These are phyloP conservation scores for Diorhabda elongata DNA, from an alignment of 1,140 invertebrate genomes.

Conservation along the genomic window DNA sequence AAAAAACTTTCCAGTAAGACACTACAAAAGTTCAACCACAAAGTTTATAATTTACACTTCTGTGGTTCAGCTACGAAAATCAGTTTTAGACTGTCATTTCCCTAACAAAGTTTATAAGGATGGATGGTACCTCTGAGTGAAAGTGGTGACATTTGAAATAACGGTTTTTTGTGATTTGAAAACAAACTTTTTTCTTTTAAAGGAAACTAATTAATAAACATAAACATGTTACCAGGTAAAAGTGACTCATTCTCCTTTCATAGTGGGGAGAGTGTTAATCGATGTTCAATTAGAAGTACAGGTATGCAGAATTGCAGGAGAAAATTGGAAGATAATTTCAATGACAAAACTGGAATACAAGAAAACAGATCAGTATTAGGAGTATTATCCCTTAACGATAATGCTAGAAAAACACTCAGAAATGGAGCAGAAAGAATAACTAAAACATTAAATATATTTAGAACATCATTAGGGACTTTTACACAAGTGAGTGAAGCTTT, in stretches of 20 bases:
- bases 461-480: constrained; percentile 54
- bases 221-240: constrained; percentile 18
- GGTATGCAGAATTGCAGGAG: constrained; percentile 29
- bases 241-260: constrained; percentile 36
- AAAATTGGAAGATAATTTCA: constrained; percentile 35
- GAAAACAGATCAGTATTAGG: constrained; percentile 40
- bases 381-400: constrained; percentile 40
- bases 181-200: too few species aligned
- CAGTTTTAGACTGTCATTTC: too few species aligned
- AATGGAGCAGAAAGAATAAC: constrained; percentile 55
- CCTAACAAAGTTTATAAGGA: too few species aligned
- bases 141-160: too few species aligned
- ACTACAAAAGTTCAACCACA: too few species aligned
- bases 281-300: constrained; percentile 28
- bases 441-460: constrained; percentile 56
- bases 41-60: too few species aligned
- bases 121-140: too few species aligned
- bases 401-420: constrained; percentile 49
- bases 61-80: too few species aligned
- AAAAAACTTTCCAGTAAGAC: too few species aligned
- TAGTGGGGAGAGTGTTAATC: constrained; percentile 25
- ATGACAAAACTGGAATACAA: constrained; percentile 16
- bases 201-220: neutral
- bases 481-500: constrained; percentile 51
- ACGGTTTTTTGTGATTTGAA: too few species aligned